phyloP scores from a whole-genome alignment of 2,797 vertebrate species.

The Ptychadena robeensis region DNA sequence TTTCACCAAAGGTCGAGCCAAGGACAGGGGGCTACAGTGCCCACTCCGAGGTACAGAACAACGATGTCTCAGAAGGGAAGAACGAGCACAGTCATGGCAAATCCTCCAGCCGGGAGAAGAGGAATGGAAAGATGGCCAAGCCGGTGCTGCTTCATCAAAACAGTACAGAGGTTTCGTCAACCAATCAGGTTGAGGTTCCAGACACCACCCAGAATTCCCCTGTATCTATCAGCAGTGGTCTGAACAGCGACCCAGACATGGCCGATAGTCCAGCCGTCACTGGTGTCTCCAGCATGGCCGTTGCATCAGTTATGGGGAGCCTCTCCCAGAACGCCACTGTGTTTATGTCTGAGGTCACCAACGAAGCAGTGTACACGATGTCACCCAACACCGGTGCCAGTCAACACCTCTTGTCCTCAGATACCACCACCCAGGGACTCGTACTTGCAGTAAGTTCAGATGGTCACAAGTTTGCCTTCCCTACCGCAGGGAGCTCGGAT shows the following conservation, averaged over 20 bases:
- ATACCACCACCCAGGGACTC: conserved; percentile 88
- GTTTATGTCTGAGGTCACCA: conserved; percentile 97
- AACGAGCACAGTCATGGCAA: conserved; percentile 90
- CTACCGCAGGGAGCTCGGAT: conserved; percentile 83
- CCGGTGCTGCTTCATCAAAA: conserved; percentile 94
- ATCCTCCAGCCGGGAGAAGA: conserved; percentile 86
- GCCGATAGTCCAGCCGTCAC: conserved; percentile 95
- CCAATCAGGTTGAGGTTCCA: conserved; percentile 98
- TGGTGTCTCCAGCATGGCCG: conserved; percentile 90
- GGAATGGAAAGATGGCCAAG: conserved; percentile 97
- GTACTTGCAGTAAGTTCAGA: conserved; percentile 92
- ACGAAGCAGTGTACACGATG: conserved; percentile 95
- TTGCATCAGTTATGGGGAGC: conserved; percentile 94
- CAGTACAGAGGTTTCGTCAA: conserved; percentile 97
- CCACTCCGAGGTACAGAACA: conserved; percentile 97
- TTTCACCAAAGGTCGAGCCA: conserved; percentile 97
- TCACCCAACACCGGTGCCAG: conserved; percentile 92
- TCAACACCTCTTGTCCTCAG: conserved; percentile 91
- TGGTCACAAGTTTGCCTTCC: conserved; percentile 97
- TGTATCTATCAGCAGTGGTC: conserved; percentile 97
- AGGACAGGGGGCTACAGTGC: conserved; percentile 88
- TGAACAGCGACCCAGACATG: conserved; percentile 96
- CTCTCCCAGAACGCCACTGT: conserved; percentile 91
- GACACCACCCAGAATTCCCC: conserved; percentile 99
- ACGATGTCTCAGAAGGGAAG: conserved; percentile 96